Evolutionary conservation across 1,140 invertebrate species (phyloP).

Genomic region (Frieseomelitta varia): DNA sequence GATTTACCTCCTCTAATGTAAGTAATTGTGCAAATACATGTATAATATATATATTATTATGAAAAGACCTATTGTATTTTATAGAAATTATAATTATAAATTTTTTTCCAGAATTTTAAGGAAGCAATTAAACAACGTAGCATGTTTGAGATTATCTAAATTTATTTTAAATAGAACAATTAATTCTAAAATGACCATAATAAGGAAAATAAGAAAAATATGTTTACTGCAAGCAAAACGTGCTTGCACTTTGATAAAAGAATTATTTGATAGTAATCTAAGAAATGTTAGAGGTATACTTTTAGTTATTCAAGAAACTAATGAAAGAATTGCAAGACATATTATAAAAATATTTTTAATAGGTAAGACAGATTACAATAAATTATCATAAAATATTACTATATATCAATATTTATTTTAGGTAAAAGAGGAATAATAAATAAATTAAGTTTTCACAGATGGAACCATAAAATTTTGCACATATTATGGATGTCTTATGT

Average conservation of each 20-base stretch:
- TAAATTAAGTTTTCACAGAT: neutral
- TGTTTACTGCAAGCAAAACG: slow-evolving; percentile 10
- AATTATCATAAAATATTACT: neutral
- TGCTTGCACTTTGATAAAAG: slow-evolving; percentile 5
- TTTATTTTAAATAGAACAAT: slow-evolving; percentile 1
- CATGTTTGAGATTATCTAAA: slow-evolving; percentile 12
- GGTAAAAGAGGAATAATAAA: neutral
- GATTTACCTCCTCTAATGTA: neutral
- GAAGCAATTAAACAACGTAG: neutral
- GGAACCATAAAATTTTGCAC: slow-evolving; percentile 5
- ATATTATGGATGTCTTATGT: slow-evolving; percentile 12
- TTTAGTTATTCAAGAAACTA: slow-evolving; percentile 2
- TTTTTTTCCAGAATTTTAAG: slow-evolving; percentile 4
- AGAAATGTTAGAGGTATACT: neutral
- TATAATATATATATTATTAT: neutral
- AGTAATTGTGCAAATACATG: neutral
- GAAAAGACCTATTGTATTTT: neutral
- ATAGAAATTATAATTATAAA: neutral
- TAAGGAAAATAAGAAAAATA: neutral
- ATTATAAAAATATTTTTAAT: slow-evolving; percentile 1
- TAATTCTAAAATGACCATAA: slow-evolving; percentile 15
- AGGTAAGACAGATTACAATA: slow-evolving; percentile 3
- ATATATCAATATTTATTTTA: slow-evolving; percentile 1
- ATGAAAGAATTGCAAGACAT: slow-evolving; percentile 1
- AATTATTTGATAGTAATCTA: neutral